Conservation (phyloP, 2,797 vertebrate species). For the Tragopan temminckii region DNA sequence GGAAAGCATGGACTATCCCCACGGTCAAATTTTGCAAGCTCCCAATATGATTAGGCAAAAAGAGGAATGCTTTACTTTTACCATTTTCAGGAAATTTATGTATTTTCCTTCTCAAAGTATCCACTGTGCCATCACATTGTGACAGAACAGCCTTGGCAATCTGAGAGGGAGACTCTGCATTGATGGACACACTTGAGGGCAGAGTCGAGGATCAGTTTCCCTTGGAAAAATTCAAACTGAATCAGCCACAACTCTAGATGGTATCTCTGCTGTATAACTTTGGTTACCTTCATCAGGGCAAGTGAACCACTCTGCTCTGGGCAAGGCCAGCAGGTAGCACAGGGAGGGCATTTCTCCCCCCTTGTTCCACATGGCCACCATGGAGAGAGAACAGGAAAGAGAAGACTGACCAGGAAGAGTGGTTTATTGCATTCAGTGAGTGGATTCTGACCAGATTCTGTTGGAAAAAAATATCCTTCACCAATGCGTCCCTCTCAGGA, state of each 20-base stretch:
- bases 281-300: background rate
- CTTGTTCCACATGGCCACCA: background rate
- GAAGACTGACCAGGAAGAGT: background rate
- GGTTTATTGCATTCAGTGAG: background rate
- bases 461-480: background rate
- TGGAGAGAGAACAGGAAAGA: background rate
- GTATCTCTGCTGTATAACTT: background rate
- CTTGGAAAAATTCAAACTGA: background rate
- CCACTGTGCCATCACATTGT: background rate
- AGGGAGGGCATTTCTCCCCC: background rate
- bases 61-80: background rate
- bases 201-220: background rate
- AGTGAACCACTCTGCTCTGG: no score
- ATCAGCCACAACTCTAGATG: background rate
- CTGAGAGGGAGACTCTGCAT: background rate
- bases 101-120: background rate
- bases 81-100: background rate
- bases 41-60: background rate
- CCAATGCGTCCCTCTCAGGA: background rate
- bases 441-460: background rate
- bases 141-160: background rate
- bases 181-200: background rate
- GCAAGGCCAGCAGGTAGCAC: no score
- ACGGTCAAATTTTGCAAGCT: background rate
- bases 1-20: background rate